phyloP scores from a whole-genome alignment of 2,113 vertebrate genomes.

The Malurus melanocephalus region DNA sequence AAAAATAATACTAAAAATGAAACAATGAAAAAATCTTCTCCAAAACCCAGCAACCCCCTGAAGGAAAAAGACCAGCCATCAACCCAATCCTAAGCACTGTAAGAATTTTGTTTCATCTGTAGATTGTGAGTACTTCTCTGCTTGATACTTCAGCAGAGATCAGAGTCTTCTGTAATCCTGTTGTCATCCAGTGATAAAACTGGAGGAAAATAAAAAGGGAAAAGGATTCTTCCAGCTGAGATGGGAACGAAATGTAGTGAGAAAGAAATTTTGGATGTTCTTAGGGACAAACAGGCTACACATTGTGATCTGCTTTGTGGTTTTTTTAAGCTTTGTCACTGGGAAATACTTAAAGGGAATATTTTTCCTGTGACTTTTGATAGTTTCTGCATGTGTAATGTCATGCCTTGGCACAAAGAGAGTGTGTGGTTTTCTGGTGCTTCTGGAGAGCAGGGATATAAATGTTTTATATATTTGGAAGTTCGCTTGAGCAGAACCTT shows the following conservation, averaged over 20 bases:
- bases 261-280: not conserved
- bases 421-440: not conserved
- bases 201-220: not conserved
- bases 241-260: not conserved
- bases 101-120: not conserved
- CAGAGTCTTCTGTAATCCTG: not conserved
- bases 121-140: not conserved
- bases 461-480: not conserved
- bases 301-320: not conserved
- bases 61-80: not conserved
- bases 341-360: not conserved
- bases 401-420: not conserved
- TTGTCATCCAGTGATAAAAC: not conserved
- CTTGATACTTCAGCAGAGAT: not conserved
- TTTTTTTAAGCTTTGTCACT: not conserved
- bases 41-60: not conserved
- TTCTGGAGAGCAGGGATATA: not conserved
- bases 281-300: not conserved
- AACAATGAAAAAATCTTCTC: fast-evolving
- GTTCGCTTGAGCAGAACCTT: not conserved
- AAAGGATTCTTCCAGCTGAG: not conserved
- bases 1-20: fast-evolving
- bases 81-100: not conserved
- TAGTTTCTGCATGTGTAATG: not conserved
- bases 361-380: not conserved